Evolutionary conservation across 2,888 invertebrate species (phyloP).

Genomic region (Parnassius orleans): DNA sequence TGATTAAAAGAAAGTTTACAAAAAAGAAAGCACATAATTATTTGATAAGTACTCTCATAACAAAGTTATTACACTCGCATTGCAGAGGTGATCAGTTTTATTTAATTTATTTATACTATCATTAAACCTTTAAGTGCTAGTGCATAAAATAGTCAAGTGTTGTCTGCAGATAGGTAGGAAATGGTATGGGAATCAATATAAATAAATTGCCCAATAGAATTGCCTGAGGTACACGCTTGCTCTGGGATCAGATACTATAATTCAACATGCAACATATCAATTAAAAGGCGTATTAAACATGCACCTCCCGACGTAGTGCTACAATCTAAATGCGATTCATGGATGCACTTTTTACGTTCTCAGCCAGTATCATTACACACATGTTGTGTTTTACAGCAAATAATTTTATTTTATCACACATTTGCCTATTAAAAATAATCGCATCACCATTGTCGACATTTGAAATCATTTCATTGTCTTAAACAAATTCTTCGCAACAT

Average conservation of each 20-base stretch:
- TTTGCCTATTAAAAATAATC: constrained; percentile 35
- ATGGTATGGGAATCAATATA: constrained; percentile 70
- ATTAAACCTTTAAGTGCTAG: constrained; percentile 38
- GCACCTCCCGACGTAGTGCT: constrained; percentile 50
- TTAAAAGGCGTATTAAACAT: constrained; percentile 69
- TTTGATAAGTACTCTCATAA: constrained; percentile 12
- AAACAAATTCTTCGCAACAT: too few species aligned
- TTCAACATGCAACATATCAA: constrained; percentile 75
- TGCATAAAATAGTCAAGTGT: constrained; percentile 55
- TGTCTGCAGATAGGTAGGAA: constrained; percentile 60
- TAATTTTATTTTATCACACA: constrained; percentile 37
- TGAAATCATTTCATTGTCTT: too few species aligned
- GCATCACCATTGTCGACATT: too few species aligned
- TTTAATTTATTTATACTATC: constrained; percentile 42
- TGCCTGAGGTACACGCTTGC: constrained; percentile 60
- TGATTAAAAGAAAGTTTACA: too few species aligned
- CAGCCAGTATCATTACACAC: constrained; percentile 3
- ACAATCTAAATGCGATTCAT: constrained; percentile 51
- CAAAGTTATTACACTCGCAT: constrained; percentile 13
- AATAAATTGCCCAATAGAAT: constrained; percentile 73
- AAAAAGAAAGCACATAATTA: not conserved
- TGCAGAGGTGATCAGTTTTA: constrained; percentile 29
- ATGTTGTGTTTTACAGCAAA: constrained; percentile 2
- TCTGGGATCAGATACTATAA: constrained; percentile 66
- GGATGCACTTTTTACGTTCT: not conserved